Evolutionary conservation across 2,113 vertebrate genomes (phyloP).

Genomic region (Oryzias melastigma): DNA sequence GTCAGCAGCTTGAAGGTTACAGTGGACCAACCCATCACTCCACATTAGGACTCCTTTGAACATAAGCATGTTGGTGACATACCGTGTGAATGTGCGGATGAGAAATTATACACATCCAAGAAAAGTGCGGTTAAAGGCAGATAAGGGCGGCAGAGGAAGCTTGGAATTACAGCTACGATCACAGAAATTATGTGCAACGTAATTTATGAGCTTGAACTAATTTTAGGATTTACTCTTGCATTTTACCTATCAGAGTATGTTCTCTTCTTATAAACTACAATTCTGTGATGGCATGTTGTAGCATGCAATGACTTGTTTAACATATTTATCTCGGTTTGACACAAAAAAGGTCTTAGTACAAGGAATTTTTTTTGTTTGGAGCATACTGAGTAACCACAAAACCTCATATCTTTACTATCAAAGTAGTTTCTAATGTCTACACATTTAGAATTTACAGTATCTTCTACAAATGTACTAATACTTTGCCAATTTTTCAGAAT

Average conservation of each 20-base stretch:
- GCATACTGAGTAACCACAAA: too few relatives aligned
- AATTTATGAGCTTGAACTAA: constrained; percentile 64
- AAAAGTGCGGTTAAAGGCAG: constrained; percentile 68
- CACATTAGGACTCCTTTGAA: constrained; percentile 80
- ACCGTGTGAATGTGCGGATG: constrained; percentile 73
- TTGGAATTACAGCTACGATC: constrained; percentile 64
- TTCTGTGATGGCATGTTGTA: constrained; percentile 28
- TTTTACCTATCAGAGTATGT: constrained; percentile 17
- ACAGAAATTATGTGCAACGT: constrained; percentile 54
- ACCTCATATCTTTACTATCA: too few relatives aligned
- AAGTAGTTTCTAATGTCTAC: too few relatives aligned
- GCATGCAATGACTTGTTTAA: neutral
- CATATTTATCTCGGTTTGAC: too few relatives aligned
- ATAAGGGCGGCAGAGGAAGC: constrained; percentile 60
- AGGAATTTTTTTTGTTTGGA: too few relatives aligned
- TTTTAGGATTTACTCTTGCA: constrained; percentile 50
- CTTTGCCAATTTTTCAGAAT: too few relatives aligned
- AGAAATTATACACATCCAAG: constrained; percentile 75
- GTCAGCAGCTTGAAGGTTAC: constrained; percentile 74
- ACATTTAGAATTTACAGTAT: too few relatives aligned
- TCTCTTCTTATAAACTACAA: constrained; percentile 18
- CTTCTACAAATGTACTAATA: too few relatives aligned
- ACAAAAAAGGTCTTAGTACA: too few relatives aligned
- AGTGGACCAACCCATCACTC: constrained; percentile 73
- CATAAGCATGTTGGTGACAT: constrained; percentile 76